Conservation (phyloP, 1,140 invertebrate species). For the Monomorium pharaonis region DNA sequence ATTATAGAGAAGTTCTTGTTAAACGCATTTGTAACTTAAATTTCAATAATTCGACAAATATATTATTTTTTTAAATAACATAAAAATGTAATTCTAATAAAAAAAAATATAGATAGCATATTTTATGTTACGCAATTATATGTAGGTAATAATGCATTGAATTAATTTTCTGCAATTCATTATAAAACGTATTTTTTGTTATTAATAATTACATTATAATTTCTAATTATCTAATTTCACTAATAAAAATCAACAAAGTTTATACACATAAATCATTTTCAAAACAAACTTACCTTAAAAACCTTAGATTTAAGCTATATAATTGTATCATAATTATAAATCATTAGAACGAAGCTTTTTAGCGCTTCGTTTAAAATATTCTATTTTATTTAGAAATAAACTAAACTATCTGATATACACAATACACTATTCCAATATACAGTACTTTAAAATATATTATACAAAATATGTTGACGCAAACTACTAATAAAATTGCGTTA, state of each 20-base stretch:
- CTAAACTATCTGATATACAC: constrained; percentile 64
- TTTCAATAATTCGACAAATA: neutral
- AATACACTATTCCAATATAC: too few relatives aligned
- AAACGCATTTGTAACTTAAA: neutral
- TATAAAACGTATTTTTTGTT: neutral
- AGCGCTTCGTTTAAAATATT: constrained; percentile 67
- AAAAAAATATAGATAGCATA: neutral
- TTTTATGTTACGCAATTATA: neutral
- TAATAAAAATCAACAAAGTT: neutral
- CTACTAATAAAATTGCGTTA: neutral
- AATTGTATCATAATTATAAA: neutral
- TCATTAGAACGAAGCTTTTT: neutral
- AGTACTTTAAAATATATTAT: constrained; percentile 71
- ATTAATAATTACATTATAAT: constrained; percentile 13
- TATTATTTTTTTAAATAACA: neutral
- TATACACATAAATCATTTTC: neutral
- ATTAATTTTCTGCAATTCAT: neutral
- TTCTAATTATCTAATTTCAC: neutral
- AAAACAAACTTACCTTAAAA: constrained; percentile 18
- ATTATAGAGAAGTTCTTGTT: neutral
- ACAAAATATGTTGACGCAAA: constrained; percentile 29
- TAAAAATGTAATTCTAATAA: neutral
- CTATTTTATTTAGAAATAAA: constrained; percentile 79
- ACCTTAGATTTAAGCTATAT: neutral
- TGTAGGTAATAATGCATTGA: neutral